Evolutionary conservation across 2,888 invertebrate genomes (phyloP).

Genomic region (Synergus gifuensis): DNA sequence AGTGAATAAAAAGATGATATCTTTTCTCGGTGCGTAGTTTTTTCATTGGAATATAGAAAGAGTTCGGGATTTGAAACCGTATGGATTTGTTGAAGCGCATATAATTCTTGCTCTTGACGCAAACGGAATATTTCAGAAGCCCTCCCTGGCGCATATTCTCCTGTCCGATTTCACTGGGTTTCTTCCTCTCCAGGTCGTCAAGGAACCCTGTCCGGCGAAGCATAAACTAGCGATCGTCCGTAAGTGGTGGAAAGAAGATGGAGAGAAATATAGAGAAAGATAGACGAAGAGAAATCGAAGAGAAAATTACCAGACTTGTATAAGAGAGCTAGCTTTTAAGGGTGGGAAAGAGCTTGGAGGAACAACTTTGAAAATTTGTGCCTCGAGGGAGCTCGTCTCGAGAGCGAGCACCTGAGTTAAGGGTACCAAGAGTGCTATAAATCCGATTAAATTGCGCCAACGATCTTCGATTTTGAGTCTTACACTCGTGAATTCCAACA

Average conservation of each 20-base stretch:
- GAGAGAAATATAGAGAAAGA: conserved; percentile 29
- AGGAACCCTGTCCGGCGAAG: conserved; percentile 24
- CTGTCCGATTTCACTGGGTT: conserved; percentile 6
- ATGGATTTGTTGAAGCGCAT: conserved; percentile 33
- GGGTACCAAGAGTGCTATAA: conserved; percentile 65
- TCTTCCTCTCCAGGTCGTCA: conserved; percentile 43
- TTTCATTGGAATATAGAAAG: conserved; percentile 10
- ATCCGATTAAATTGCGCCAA: conserved; percentile 68
- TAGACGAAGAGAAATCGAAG: conserved; percentile 48
- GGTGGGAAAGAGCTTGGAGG: conserved; percentile 41
- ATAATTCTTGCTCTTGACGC: conserved; percentile 29
- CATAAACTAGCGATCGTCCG: conserved; percentile 40
- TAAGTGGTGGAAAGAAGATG: conserved; percentile 32
- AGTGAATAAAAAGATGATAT: conserved; percentile 9
- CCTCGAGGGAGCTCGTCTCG: conserved; percentile 43
- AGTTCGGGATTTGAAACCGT: conserved; percentile 21
- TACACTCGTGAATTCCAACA: conserved; percentile 19
- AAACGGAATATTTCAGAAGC: conserved; percentile 48
- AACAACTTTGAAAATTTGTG: conserved; percentile 38
- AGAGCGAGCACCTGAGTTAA: conserved; percentile 62
- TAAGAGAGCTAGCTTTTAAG: conserved; percentile 39
- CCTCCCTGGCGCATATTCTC: conserved; percentile 35
- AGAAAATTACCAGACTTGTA: conserved; percentile 34
- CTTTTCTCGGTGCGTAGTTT: conserved; percentile 10
- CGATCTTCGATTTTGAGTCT: conserved; percentile 64